A percentile compares a stretch with the other conserved stretches of the same genome.
Conservation (phyloP, 2,113 vertebrate genomes). For the Ptyas mucosa region DNA sequence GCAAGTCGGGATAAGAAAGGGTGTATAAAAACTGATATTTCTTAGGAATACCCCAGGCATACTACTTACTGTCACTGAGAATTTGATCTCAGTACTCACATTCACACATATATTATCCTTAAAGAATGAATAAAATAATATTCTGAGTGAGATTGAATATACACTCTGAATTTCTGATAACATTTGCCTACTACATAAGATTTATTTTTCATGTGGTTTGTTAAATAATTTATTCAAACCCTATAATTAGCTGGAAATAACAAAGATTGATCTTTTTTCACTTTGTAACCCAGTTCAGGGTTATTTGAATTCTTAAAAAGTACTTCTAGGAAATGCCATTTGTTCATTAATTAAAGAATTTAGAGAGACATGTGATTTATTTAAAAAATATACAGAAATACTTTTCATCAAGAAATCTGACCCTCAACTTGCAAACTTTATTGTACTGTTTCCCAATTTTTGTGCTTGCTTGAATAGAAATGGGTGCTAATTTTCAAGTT, state of each 20-base stretch:
- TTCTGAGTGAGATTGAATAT: not conserved
- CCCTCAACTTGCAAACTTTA: not conserved
- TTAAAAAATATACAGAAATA: not conserved
- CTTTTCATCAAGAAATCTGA: not conserved
- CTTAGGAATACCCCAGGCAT: not conserved
- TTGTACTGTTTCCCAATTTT: not conserved
- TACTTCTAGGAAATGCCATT: not conserved
- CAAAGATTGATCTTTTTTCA: not conserved
- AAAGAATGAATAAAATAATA: not conserved
- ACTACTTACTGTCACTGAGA: not conserved
- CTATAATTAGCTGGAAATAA: not conserved
- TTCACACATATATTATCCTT: not conserved
- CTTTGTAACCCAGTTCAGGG: not conserved
- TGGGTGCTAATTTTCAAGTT: not conserved
- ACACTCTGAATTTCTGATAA: not conserved
- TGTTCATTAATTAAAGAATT: not conserved
- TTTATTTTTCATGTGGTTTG: not conserved
- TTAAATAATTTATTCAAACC: not conserved
- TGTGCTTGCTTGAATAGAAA: accelerated
- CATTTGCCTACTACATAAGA: not conserved
- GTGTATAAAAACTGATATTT: not conserved
- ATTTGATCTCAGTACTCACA: not conserved
- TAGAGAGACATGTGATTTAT: not conserved
- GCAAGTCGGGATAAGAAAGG: not conserved
- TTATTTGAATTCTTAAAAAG: not conserved